Percentiles rank a stretch among this genome's conserved stretches.
Evolutionary conservation across 2,113 vertebrate species (phyloP).

Genomic region (Fregetta grallaria): DNA sequence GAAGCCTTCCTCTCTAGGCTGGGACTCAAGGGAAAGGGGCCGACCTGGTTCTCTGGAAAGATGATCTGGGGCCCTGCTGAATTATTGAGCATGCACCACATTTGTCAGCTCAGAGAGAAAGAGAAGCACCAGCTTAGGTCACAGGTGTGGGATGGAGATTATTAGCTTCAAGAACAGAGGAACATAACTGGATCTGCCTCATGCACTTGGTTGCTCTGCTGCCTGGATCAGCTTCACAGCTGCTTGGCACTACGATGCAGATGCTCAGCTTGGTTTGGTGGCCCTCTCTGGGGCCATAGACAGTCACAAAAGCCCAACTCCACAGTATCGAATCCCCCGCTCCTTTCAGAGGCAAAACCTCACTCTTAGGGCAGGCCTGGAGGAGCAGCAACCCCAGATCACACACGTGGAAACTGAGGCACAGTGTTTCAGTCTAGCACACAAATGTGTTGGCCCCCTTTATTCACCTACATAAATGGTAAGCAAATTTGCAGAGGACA

Average conservation of each 20-base stretch:
- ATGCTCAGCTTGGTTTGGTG: neutral
- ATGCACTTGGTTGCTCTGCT: neutral
- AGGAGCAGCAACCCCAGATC: neutral
- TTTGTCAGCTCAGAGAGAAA: neutral
- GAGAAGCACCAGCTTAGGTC: neutral
- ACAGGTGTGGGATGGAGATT: constrained; percentile 3
- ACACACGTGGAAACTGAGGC: neutral
- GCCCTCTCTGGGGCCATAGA: neutral
- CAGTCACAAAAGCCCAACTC: neutral
- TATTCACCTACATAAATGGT: neutral
- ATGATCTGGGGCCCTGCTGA: constrained; percentile 5
- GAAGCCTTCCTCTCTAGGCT: neutral
- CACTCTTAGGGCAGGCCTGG: neutral
- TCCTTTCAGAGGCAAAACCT: neutral
- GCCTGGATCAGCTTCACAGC: neutral
- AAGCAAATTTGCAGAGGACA: neutral
- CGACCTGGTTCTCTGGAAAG: constrained; percentile 11
- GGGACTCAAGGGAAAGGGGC: neutral
- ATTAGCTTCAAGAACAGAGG: neutral
- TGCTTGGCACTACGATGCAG: neutral
- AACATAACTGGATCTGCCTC: neutral
- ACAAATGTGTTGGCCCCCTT: neutral
- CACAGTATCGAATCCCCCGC: neutral
- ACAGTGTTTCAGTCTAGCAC: neutral
- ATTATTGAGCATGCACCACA: constrained; percentile 37